A percentile compares a stretch with the other conserved stretches of the same genome.
phyloP scores from a whole-genome alignment of 2,888 invertebrate genomes.

The Formica aserva region DNA sequence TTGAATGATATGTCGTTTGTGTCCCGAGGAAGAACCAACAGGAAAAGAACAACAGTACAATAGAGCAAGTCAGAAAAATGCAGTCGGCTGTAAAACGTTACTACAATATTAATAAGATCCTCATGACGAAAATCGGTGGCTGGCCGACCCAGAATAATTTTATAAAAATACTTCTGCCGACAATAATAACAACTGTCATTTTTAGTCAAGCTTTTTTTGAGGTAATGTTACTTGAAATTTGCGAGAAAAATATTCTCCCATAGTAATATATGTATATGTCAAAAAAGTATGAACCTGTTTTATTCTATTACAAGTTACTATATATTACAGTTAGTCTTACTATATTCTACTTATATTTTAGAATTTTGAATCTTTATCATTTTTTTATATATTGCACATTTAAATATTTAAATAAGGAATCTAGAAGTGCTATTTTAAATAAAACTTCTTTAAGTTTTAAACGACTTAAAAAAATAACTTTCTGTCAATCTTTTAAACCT shows the following conservation, averaged over 20 bases:
- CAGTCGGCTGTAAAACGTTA: conserved; percentile 27
- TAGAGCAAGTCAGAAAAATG: background rate
- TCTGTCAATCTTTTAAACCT: background rate
- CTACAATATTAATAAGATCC: conserved; percentile 31
- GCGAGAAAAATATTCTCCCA: background rate
- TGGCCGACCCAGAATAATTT: conserved; percentile 10
- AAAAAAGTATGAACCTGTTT: background rate
- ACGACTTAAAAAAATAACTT: background rate
- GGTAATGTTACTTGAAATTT: background rate
- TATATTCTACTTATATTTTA: too few relatives aligned
- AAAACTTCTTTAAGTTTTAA: conserved; percentile 1
- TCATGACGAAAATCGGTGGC: conserved; percentile 13
- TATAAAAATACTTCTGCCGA: conserved; percentile 21
- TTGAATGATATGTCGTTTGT: too few relatives aligned
- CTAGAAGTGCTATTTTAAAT: background rate
- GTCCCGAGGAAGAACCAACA: background rate
- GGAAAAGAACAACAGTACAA: background rate
- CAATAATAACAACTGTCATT: conserved; percentile 14
- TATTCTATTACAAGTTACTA: too few relatives aligned
- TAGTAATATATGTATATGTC: background rate
- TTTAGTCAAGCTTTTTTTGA: conserved; percentile 29
- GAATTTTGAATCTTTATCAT: background rate
- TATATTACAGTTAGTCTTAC: too few relatives aligned
- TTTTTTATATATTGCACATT: background rate
- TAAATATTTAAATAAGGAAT: background rate